A percentile compares a stretch with the other conserved stretches of the same genome.
phyloP scores from a whole-genome alignment of 1,140 invertebrate genomes.

The Notospermus geniculatus region DNA sequence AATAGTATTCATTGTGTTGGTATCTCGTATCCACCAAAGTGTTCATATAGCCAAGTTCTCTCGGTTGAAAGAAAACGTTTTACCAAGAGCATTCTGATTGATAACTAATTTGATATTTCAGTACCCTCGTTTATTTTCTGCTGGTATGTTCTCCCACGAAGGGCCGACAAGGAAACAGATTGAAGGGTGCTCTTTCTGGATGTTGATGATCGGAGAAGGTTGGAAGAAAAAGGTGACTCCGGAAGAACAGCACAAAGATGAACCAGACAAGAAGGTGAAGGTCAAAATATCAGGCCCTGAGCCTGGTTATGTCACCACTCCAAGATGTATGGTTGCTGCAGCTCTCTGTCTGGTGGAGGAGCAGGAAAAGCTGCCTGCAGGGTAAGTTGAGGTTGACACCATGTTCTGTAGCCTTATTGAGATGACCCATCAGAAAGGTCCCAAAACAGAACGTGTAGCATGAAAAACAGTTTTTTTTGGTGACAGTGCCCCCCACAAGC shows the following conservation, averaged over 20 bases:
- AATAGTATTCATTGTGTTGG: too few relatives aligned
- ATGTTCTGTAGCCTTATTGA: too few relatives aligned
- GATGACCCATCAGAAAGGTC: too few relatives aligned
- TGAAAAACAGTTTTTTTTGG: background rate
- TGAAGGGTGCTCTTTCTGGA: constrained; percentile 64
- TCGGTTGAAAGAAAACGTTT: too few relatives aligned
- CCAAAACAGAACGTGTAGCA: background rate
- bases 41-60: too few relatives aligned
- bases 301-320: constrained; percentile 82
- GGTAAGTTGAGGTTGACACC: too few relatives aligned
- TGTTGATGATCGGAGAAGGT: constrained; percentile 73
- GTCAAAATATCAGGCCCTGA: constrained; percentile 65
- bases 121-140: constrained; percentile 73
- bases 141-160: constrained; percentile 66
- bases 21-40: too few relatives aligned
- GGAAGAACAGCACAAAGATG: constrained; percentile 62
- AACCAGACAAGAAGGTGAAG: constrained; percentile 68
- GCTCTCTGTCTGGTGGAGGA: constrained; percentile 77
- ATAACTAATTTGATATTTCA: too few relatives aligned
- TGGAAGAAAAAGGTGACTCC: constrained; percentile 69
- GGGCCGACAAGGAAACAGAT: constrained; percentile 67
- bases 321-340: constrained; percentile 67
- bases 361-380: constrained; percentile 69
- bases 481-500: too few relatives aligned
- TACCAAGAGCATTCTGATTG: too few relatives aligned